phyloP scores from a whole-genome alignment of 2,888 invertebrate genomes.

The Oscheius myriophilus region DNA sequence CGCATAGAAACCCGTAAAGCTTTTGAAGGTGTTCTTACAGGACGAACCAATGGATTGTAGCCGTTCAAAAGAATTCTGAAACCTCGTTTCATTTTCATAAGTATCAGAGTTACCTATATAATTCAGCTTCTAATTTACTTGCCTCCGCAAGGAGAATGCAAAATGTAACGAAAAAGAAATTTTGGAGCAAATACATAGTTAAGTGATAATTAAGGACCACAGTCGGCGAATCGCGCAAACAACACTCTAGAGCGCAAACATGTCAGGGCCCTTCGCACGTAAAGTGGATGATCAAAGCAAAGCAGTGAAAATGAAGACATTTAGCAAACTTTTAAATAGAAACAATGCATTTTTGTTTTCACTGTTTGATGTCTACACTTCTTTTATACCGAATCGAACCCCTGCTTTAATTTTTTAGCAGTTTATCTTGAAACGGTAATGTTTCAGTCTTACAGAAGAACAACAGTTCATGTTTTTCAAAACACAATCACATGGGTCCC shows the following conservation, averaged over 20 bases:
- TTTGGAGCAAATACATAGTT: background rate
- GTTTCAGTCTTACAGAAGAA: too few relatives aligned
- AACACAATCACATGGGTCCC: too few relatives aligned
- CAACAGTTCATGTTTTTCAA: too few relatives aligned
- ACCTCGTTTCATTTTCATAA: background rate
- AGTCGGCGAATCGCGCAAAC: background rate
- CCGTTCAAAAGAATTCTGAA: conserved; percentile 53
- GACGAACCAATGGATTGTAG: conserved; percentile 58
- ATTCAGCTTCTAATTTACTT: conserved; percentile 43
- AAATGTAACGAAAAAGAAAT: background rate
- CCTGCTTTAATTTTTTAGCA: too few relatives aligned
- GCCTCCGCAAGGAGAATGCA: conserved; percentile 22
- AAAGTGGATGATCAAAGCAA: conserved; percentile 7
- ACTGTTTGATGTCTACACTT: background rate
- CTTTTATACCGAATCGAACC: too few relatives aligned
- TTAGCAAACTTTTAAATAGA: too few relatives aligned
- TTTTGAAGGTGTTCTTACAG: conserved; percentile 47
- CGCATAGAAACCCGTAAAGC: conserved; percentile 55
- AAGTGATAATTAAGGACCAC: too few relatives aligned
- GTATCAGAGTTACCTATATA: conserved; percentile 38
- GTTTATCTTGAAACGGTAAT: too few relatives aligned
- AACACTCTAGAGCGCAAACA: conserved; percentile 22
- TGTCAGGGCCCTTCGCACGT: conserved; percentile 16
- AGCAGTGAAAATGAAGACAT: background rate
- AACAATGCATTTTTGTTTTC: too few relatives aligned